Conservation (phyloP, 2,888 invertebrate genomes). For the Agrochola macilenta region DNA sequence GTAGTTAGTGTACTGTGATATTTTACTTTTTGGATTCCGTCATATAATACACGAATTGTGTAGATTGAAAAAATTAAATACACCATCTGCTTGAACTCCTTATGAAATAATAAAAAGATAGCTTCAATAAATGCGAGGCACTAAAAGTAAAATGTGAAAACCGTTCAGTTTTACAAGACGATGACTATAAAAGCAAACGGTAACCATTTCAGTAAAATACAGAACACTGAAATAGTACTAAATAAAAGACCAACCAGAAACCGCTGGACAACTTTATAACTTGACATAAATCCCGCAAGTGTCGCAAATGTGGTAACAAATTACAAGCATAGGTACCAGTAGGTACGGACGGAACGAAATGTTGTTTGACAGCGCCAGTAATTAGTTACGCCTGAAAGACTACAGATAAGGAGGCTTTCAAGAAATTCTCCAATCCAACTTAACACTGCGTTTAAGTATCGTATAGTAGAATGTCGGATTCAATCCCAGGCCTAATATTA, state of each 20-base stretch:
- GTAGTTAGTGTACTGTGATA: constrained; percentile 49
- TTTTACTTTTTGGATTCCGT: constrained; percentile 36
- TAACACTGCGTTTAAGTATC: constrained; percentile 40
- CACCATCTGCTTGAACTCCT: constrained; percentile 39
- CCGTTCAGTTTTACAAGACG: constrained; percentile 64
- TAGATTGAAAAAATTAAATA: constrained; percentile 39
- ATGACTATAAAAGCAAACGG: constrained; percentile 64
- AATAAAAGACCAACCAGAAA: constrained; percentile 58
- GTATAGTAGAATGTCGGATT: constrained; percentile 53
- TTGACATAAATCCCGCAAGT: constrained; percentile 65
- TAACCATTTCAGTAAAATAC: constrained; percentile 62
- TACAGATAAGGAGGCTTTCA: constrained; percentile 63
- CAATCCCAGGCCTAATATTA: constrained; percentile 72
- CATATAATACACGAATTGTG: constrained; percentile 6
- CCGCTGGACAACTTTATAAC: constrained; percentile 63
- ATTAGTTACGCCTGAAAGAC: constrained; percentile 65
- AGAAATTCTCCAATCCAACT: constrained; percentile 44
- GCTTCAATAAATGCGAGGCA: constrained; percentile 52
- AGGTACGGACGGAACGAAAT: constrained; percentile 54
- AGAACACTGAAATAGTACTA: constrained; percentile 58
- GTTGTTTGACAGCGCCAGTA: constrained; percentile 61
- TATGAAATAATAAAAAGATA: constrained; percentile 55
- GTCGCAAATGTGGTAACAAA: constrained; percentile 66
- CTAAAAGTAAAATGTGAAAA: constrained; percentile 63
- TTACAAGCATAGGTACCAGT: constrained; percentile 45